Percentiles rank a stretch among this genome's conserved stretches.
phyloP scores from a whole-genome alignment of 2,797 vertebrate species.

The Calcarius lapponicus region DNA sequence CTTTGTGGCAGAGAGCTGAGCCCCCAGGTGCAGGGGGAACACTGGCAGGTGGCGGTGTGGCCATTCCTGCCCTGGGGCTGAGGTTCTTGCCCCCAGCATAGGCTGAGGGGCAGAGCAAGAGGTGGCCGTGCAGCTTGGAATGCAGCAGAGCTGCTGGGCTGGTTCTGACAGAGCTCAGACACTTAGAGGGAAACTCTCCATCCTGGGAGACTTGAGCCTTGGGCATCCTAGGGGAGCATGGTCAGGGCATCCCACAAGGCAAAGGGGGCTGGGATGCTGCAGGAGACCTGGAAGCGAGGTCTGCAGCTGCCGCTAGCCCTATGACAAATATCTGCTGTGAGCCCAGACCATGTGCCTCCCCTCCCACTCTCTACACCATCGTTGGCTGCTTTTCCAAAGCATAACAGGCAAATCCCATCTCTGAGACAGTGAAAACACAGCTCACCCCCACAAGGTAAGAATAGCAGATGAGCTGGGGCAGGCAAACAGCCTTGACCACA shows the following conservation, averaged over 20 bases:
- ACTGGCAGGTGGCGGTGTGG: rapidly evolving
- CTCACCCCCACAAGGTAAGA: neutral
- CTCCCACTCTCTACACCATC: neutral
- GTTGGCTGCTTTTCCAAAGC: neutral
- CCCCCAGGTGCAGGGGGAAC: rapidly evolving
- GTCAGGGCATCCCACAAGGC: neutral
- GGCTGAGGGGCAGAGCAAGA: neutral
- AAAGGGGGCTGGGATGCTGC: neutral
- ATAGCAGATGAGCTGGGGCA: neutral
- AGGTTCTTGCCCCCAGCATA: neutral
- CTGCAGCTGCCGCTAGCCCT: neutral
- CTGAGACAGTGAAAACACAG: neutral
- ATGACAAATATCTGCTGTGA: neutral
- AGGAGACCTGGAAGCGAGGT: rapidly evolving
- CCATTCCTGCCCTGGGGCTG: neutral
- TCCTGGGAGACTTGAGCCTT: neutral
- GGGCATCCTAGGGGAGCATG: neutral
- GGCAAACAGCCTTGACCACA: neutral
- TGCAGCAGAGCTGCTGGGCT: rapidly evolving
- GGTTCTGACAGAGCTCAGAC: neutral
- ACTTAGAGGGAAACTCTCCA: neutral
- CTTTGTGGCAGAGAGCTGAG: neutral
- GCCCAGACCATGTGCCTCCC: rapidly evolving
- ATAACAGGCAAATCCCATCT: neutral
- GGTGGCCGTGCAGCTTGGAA: rapidly evolving